Conservation (phyloP, 2,888 invertebrate species). For the Blera fallax region DNA sequence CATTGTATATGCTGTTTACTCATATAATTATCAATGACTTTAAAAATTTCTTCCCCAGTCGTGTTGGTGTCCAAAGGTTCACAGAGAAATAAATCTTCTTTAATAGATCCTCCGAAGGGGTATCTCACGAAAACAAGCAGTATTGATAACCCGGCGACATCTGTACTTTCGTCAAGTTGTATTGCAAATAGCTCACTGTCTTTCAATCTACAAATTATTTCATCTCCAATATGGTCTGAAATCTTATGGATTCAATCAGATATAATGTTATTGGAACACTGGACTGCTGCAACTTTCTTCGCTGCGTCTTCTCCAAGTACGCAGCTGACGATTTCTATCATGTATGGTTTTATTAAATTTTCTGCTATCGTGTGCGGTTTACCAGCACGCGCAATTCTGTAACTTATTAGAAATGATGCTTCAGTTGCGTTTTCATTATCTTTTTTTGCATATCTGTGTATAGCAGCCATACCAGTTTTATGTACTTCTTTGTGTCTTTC, state of each 20-base stretch:
- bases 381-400: neutral
- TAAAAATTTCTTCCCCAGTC: neutral
- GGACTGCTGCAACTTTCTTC: neutral
- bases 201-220: neutral
- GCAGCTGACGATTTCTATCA: neutral
- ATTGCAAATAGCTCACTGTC: neutral
- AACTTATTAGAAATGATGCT: neutral
- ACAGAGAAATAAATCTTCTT: neutral
- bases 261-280: neutral
- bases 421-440: neutral
- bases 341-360: too few species aligned
- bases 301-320: neutral
- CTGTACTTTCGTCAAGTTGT: neutral
- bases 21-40: neutral
- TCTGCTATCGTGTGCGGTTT: neutral
- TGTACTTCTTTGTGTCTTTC: neutral
- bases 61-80: neutral
- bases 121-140: neutral
- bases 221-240: too few species aligned
- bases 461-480: neutral
- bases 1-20: constrained; percentile 3
- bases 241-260: too few species aligned
- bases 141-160: neutral
- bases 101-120: neutral
- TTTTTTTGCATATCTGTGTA: neutral